Evolutionary conservation across 2,113 vertebrate genomes (phyloP).

Genomic region (Alosa alosa): DNA sequence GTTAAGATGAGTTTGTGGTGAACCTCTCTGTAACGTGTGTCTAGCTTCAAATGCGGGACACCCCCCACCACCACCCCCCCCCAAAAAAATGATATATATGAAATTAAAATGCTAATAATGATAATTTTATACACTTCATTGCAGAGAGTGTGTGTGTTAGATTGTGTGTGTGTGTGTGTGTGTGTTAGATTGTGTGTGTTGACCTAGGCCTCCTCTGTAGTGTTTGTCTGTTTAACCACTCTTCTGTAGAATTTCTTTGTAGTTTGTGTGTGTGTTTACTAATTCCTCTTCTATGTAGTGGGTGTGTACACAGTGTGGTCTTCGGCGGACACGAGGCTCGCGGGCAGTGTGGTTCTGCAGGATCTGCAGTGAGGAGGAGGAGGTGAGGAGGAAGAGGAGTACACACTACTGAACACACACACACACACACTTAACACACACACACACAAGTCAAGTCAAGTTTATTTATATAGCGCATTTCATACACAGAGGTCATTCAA

Average conservation of each 20-base stretch:
- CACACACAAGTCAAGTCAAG: too few relatives aligned
- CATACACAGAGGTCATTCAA: too few relatives aligned
- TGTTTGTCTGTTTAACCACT: too few relatives aligned
- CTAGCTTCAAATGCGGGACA: too few relatives aligned
- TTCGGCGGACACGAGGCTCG: constrained; percentile 75
- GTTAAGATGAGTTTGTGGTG: too few relatives aligned
- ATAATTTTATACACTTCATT: too few relatives aligned
- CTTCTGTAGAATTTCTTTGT: neutral
- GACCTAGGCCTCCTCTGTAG: too few relatives aligned
- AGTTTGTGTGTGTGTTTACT: constrained; percentile 38
- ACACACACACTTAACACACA: neutral
- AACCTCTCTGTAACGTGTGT: neutral
- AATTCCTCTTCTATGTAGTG: constrained; percentile 69
- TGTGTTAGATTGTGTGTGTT: neutral
- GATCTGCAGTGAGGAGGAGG: constrained; percentile 90
- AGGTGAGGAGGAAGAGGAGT: constrained; percentile 72
- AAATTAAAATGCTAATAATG: too few relatives aligned
- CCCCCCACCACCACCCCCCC: too few relatives aligned
- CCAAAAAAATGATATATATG: too few relatives aligned
- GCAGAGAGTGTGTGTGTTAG: neutral
- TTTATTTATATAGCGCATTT: too few relatives aligned
- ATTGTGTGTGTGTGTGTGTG: neutral
- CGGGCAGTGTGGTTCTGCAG: constrained; percentile 86
- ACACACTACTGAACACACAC: neutral
- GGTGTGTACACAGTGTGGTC: constrained; percentile 87